Base-by-base conservation (phyloP, 2,113 vertebrate species). In the Chionodraco myersi region DNA sequence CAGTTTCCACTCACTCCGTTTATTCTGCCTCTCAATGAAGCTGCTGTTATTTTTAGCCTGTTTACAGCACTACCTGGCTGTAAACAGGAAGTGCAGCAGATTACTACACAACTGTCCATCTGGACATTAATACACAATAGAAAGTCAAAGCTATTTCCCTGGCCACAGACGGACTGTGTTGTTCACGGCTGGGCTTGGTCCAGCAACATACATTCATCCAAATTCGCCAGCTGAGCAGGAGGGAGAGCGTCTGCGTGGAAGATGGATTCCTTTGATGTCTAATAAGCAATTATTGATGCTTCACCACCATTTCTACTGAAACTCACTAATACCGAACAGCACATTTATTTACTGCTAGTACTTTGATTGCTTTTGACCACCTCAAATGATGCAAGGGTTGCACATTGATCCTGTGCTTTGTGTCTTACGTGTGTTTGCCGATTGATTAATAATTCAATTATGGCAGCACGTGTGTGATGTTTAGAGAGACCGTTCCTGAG, bases 401-500 rank as follows among this genome's bases (percentile, higher is more conserved):
- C 21, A 26, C 75, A 86, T 88, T 87, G 83, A 93, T 93, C 86
- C 77, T 16, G 12, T 47, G 73, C 81, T 71, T 82, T 76, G 74
- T 83, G 68, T 92, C 86, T 87, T 79, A 67, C 58, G 85, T 91
- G 91, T 94, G 89, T 91, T 93, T 90, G 80, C 87, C 81, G 84
- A 92, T 90, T 91, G 92, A 51, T 88, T 83, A 71, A 83, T 92
- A 93, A 93, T 90, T 88, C 90, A 92, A 88, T 93, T 93, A 90
- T 84, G 83, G 86, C 58, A 23, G 74, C 75, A 36, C 81, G 73
- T 57, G 75, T 62, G 59, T 69, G 67, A 88, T 51, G 77, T 65
- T 78, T 79, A 58, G 70, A 85, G 82, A 86, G 79, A 82, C 75
- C 79, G 73, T 79, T 87, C 36, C 73, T 86, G 65, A 72, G 56